Evolutionary conservation across 2,797 vertebrate species (phyloP), one percentile per base, ranked within the genome.

Genomic region (Echiichthys vipera): DNA sequence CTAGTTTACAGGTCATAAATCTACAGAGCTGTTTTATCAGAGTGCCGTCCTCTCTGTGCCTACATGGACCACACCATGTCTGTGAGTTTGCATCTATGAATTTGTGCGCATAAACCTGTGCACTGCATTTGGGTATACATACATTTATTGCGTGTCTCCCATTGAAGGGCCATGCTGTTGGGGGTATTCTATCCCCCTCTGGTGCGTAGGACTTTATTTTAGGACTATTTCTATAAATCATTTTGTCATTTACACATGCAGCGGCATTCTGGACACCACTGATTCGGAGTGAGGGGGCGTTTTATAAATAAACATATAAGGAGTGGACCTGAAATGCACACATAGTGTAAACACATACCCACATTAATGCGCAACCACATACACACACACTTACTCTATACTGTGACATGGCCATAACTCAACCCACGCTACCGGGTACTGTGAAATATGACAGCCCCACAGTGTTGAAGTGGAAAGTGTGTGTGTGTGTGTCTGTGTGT

Each of bases 181-280:
- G 79, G 76, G 64, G 59, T 82, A 54, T 84, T 84, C 77, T 79
- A 83, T 57, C 56, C 47, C 70, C 67, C 47, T 20, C 18, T 29
- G 67, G 58, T 76, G 65, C 18, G 22, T 18, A 12, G 32, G 77
- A 84, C 81, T 90, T 91, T 91, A 88, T 91, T 94, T 93, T 89
- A 72, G 80, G 80, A 90, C 91, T 92, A 89, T 92, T 94, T 92
- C 89, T 85, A 94, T 95, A 95, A 94, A 95, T 95, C 93, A 95
- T 91, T 88, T 91, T 94, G 94, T 93, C 94, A 87, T 93, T 94
- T 92, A 93, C 90, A 90, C 88, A 87, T 91, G 77, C 88, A 83
- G 83, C 84, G 75, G 88, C 86, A 87, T 92, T 92, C 87, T 90
- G 91, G 87, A 92, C 90, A 90, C 75, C 80, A 74, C 88, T 91